phyloP scores from a whole-genome alignment of 2,888 invertebrate genomes.

The Ophion slaviceki region DNA sequence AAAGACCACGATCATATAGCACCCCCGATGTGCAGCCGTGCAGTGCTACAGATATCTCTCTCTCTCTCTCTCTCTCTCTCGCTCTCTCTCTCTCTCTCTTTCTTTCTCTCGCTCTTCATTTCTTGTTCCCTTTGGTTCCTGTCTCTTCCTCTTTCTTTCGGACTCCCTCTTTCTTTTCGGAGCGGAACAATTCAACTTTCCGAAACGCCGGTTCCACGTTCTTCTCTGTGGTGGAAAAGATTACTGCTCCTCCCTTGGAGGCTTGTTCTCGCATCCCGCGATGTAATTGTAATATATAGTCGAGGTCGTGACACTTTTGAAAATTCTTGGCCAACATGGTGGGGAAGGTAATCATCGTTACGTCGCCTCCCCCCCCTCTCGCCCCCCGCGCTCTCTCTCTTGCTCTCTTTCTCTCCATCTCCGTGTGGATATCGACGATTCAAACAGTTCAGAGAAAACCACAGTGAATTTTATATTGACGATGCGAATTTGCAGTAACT shows the following conservation, averaged over 20 bases:
- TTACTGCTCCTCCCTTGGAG: conserved; percentile 30
- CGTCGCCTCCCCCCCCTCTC: not conserved
- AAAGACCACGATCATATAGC: conserved; percentile 33
- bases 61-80: conserved; percentile 15
- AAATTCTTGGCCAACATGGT: not conserved
- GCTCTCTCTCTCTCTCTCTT: conserved; percentile 8
- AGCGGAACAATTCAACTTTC: conserved; percentile 66
- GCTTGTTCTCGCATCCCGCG: conserved; percentile 14
- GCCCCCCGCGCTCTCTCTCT: too few species aligned
- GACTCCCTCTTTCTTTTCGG: not conserved
- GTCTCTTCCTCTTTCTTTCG: not conserved
- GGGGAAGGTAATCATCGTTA: not conserved
- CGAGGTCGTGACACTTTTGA: conserved; percentile 18
- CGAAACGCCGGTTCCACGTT: conserved; percentile 55
- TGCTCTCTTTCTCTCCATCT: too few species aligned
- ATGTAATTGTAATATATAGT: conserved; percentile 20
- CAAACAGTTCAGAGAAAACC: not conserved
- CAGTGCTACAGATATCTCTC: conserved; percentile 43
- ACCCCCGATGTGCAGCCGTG: conserved; percentile 61
- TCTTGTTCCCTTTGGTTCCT: conserved; percentile 14
- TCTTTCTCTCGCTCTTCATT: conserved; percentile 11
- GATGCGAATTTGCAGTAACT: not conserved
- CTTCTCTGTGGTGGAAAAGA: conserved; percentile 60
- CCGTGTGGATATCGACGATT: not conserved
- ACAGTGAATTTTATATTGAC: not conserved